Percentiles rank a stretch among this genome's conserved stretches.
These are phyloP conservation scores for Panurus biarmicus DNA, from an alignment of 2,113 vertebrate genomes.

Conservation along the genomic window DNA sequence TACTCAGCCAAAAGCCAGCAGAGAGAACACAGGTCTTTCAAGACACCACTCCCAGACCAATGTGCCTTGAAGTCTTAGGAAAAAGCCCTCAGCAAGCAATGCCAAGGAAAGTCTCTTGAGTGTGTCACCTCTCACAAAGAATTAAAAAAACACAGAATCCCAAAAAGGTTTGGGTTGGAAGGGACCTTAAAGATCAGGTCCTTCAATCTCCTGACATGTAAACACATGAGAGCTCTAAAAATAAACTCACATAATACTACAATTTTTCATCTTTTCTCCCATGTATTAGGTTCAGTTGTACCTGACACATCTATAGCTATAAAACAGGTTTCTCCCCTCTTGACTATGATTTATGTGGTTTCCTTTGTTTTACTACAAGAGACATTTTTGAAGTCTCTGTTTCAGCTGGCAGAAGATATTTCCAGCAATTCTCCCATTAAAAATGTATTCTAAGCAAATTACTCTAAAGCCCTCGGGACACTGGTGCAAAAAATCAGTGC, in stretches of 20 bases:
- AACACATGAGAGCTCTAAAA: not conserved
- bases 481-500: not conserved
- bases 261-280: not conserved
- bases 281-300: not conserved
- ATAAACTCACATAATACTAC: not conserved
- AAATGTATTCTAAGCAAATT: not conserved
- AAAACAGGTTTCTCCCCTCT: not conserved
- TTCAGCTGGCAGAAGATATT: not conserved
- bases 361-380: not conserved
- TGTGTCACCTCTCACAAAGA: not conserved
- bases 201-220: not conserved
- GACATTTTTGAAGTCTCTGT: not conserved
- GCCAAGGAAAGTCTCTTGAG: not conserved
- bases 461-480: not conserved
- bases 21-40: not conserved
- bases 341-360: not conserved
- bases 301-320: not conserved
- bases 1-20: not conserved
- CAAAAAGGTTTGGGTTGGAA: not conserved
- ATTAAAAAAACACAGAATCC: not conserved
- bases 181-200: not conserved
- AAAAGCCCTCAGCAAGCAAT: not conserved
- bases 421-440: constrained; percentile 3
- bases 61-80: not conserved
- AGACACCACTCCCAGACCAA: not conserved